Base-by-base conservation (phyloP, 2,888 invertebrate species). In the Sicus ferrugineus region DNA sequence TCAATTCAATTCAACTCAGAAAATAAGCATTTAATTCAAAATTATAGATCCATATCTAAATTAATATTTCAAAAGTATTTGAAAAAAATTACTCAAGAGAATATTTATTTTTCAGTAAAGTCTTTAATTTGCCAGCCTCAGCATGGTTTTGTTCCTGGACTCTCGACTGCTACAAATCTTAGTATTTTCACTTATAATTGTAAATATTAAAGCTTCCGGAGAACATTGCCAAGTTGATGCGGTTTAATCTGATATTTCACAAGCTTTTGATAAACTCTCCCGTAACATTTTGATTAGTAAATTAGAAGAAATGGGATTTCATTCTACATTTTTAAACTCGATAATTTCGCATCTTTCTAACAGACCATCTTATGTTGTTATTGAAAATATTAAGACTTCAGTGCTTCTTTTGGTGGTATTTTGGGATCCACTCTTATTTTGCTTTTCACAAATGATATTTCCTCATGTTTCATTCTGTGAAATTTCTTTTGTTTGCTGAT, bases 401-500 rank as follows among this genome's bases (percentile, higher is more conserved):
- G 19, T 30, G 58, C 68, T 14, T 65, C 64, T 3, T 66, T 68
- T 61, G 54, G 68, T 5, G 65, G 61, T 50, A 68, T 65, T 31
- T 58, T 64, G 26, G 56, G 67, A n/a, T 67, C 56, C 3, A 42
- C 61, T 9, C 30, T 66, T 16, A 66, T 66, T 46, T 21, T 70
- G 6, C 52, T 65, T 16, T 66, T 70, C 28, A 54, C 63, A 7
- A 68, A 52, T 38, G 63, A 68, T 50, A 62, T 68, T 21, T 28
- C 31, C 3, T 34, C n/a, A 26, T 67, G 58, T 30, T 58, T 46
- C 16, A 16, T 2, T n/a, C 26, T 56, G 56, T 58, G 21, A 38
- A 42, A 26, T 58, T 38, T n/a, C 23, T 58, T 3, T 16, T 67
- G 3, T 61, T 54, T 31, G 61, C 67, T 28, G 67, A 67, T 42